These are phyloP conservation scores for Selene dorsalis DNA, from an alignment of 2,797 vertebrate genomes.

Conservation along the genomic window DNA sequence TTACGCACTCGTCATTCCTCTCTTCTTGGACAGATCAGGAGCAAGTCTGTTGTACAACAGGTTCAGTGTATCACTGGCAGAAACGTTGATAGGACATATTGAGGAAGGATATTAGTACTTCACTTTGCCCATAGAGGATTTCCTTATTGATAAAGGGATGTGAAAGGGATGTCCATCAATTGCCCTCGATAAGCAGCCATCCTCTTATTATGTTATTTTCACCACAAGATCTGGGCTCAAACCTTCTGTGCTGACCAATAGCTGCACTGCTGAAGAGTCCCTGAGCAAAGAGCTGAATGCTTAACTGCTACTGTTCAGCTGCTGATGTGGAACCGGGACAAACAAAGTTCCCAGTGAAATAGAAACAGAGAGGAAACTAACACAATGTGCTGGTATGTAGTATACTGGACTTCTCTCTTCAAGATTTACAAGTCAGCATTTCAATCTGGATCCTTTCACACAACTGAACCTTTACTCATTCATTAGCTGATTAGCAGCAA, in stretches of 20 bases:
- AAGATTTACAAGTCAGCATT: not conserved
- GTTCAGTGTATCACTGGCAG: not conserved
- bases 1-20: not conserved
- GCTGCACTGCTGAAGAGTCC: not conserved
- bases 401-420: not conserved
- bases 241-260: not conserved
- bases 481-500: slow-evolving; percentile 12
- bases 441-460: not conserved
- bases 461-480: slow-evolving; percentile 13
- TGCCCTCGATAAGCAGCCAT: not conserved
- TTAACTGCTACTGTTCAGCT: not conserved
- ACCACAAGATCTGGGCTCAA: not conserved
- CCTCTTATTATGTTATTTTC: not conserved
- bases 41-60: not conserved
- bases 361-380: not conserved
- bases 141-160: slow-evolving; percentile 9
- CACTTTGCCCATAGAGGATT: not conserved
- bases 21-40: not conserved
- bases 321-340: not conserved
- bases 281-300: not conserved
- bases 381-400: not conserved
- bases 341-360: not conserved
- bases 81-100: not conserved
- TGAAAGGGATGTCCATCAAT: slow-evolving; percentile 2
- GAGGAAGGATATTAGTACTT: not conserved